Evolutionary conservation across 2,888 invertebrate genomes (phyloP).

Genomic region (Sialis lutaria): DNA sequence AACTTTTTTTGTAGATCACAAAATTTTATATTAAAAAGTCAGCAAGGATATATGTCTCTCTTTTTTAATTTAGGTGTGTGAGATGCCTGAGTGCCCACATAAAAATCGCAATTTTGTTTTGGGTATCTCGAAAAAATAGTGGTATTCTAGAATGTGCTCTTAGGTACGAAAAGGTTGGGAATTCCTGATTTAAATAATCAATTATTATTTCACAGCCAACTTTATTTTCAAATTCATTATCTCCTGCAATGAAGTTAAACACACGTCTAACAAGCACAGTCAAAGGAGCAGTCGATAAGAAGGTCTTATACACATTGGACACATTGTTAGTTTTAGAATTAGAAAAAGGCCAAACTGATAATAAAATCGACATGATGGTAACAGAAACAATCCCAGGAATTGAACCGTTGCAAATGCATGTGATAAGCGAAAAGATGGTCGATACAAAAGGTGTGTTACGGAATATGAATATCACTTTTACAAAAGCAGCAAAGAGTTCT

Average conservation of each 20-base stretch:
- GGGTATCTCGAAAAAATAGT: no score
- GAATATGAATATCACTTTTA: slow-evolving; percentile 18
- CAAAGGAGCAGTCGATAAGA: slow-evolving; percentile 17
- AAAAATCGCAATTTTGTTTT: no score
- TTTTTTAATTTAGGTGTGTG: no score
- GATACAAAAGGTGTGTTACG: slow-evolving; percentile 16
- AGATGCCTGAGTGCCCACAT: no score
- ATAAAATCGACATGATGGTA: slow-evolving; percentile 17
- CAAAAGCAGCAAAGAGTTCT: slow-evolving; percentile 17
- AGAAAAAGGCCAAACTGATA: slow-evolving; percentile 17
- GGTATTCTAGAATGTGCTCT: no score
- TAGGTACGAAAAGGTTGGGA: no score
- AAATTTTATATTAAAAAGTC: no score
- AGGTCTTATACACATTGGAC: slow-evolving; percentile 19
- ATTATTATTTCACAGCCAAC: no score
- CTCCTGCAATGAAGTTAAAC: slow-evolving; percentile 13
- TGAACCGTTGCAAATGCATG: slow-evolving; percentile 21
- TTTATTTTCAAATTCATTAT: slow-evolving; percentile 6
- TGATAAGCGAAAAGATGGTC: slow-evolving; percentile 20
- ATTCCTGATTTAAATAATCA: no score
- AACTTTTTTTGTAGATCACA: no score
- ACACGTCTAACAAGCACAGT: slow-evolving; percentile 17
- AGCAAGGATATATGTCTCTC: no score
- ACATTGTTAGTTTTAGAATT: slow-evolving; percentile 16
- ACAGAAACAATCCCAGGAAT: slow-evolving; percentile 18